Conservation (phyloP, 2,888 invertebrate species). For the Diarsia dahlii region DNA sequence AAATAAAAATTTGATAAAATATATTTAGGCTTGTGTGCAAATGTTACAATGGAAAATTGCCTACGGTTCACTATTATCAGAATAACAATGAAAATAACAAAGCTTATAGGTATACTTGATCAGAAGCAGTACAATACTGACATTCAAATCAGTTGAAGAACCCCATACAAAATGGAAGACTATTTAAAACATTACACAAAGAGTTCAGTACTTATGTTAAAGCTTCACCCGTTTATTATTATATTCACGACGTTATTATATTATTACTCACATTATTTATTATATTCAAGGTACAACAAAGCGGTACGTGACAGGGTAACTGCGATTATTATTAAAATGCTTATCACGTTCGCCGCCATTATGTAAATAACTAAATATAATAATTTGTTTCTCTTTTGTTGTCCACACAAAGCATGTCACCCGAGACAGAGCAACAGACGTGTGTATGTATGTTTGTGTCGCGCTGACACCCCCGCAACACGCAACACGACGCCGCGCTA, state of each 20-base stretch:
- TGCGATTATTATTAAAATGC: conserved; percentile 65
- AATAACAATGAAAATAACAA: conserved; percentile 28
- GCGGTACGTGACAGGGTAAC: conserved; percentile 51
- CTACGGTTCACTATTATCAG: not conserved
- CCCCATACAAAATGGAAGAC: conserved; percentile 21
- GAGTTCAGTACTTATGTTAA: conserved; percentile 11
- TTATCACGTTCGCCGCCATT: conserved; percentile 70
- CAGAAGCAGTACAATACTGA: conserved; percentile 16
- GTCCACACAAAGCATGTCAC: conserved; percentile 67
- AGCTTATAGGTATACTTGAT: conserved; percentile 16
- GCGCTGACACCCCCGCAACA: conserved; percentile 40
- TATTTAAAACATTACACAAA: conserved; percentile 29
- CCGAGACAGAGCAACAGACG: conserved; percentile 56
- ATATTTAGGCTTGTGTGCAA: not conserved
- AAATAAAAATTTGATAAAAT: not conserved
- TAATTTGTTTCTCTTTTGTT: conserved; percentile 73
- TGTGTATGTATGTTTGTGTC: conserved; percentile 27
- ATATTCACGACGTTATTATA: conserved; percentile 38
- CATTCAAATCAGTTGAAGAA: conserved; percentile 30
- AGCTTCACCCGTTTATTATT: conserved; percentile 44
- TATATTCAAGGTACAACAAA: conserved; percentile 63
- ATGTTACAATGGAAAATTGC: not conserved
- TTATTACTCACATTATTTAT: conserved; percentile 47
- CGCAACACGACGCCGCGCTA: conserved; percentile 42
- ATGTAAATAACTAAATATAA: conserved; percentile 78